Base-by-base conservation (phyloP, 2,888 invertebrate genomes). In the Ethmia dodecea region DNA sequence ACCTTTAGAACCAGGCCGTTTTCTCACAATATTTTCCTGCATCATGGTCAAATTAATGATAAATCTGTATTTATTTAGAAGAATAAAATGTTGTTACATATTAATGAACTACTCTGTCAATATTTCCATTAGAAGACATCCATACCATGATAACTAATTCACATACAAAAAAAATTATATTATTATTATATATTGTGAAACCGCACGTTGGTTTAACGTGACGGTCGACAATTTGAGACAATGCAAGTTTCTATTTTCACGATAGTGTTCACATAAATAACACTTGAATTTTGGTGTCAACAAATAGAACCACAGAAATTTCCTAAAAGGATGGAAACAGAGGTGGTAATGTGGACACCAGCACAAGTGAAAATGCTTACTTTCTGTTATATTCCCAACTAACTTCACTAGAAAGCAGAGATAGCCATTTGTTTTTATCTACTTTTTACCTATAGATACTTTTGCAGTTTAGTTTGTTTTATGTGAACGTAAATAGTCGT, bases 241-340 rank as follows among this genome's bases (percentile, higher is more conserved):
- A 75, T 71, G 72, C 58, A 72, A 62, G 65, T 55, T 70, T 73
- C 75, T 53, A 64, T 67, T 63, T 63, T 64, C 65, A 49, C 61
- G 60, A 74, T 63, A 36, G 44, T 37, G 65, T 77, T 75, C 75
- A 75, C 76, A 73, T 69, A 72, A 72, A 40, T 39, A 47, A 54
- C 62, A 59, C 72, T 68, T 66, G 67, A 39, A 48, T 22, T 49
- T 46, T 51, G 41, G 55, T 62, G 59, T 58, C 56, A 34, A 47
- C 60, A 46, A 26, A 31, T 35, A 22, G 15, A 28, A 10, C 18
- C 9, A 18, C 18, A 5, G 6, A 18, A 18, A 4, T 5, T 18
- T 18, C 6, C 4, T 18, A 18, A 18, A 5, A 18, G 5, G 4
- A 18, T 18, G 4, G 18, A 18, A 8, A 2, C 4, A n/a, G 22